These are phyloP conservation scores for Suncus etruscus DNA, from an alignment of 2,113 vertebrate genomes.

Conservation along the genomic window DNA sequence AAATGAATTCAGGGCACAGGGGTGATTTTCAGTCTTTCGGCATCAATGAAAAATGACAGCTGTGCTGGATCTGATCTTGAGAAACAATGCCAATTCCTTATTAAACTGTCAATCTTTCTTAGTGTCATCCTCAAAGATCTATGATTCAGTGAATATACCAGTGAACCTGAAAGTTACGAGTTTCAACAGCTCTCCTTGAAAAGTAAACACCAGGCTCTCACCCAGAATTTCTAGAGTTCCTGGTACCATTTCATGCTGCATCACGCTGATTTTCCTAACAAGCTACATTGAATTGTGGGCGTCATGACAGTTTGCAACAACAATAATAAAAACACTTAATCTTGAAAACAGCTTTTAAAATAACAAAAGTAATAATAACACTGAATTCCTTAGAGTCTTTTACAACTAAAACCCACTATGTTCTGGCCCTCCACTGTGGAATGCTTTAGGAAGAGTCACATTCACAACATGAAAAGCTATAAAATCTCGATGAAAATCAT, in stretches of 20 bases:
- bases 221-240: conserved; percentile 24
- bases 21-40: conserved; percentile 60
- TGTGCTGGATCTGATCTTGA: conserved; percentile 49
- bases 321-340: neutral
- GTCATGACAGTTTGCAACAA: conserved; percentile 53
- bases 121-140: conserved; percentile 33
- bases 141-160: conserved; percentile 45
- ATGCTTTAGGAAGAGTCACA: conserved; percentile 61
- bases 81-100: conserved; percentile 47
- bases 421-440: conserved; percentile 56
- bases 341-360: conserved; percentile 2
- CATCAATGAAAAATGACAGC: conserved; percentile 59
- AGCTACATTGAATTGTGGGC: conserved; percentile 21
- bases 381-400: neutral
- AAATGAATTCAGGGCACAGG: conserved; percentile 31
- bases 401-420: neutral
- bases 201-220: conserved; percentile 34
- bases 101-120: conserved; percentile 67
- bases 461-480: conserved; percentile 63
- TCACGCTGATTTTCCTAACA: conserved; percentile 13
- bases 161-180: conserved; percentile 65
- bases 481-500: conserved; percentile 72
- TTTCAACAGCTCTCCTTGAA: conserved; percentile 49
- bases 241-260: neutral
- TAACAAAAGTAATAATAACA: neutral